Evolutionary conservation across 2,113 vertebrate genomes (phyloP).

Genomic region (Alligator mississippiensis): DNA sequence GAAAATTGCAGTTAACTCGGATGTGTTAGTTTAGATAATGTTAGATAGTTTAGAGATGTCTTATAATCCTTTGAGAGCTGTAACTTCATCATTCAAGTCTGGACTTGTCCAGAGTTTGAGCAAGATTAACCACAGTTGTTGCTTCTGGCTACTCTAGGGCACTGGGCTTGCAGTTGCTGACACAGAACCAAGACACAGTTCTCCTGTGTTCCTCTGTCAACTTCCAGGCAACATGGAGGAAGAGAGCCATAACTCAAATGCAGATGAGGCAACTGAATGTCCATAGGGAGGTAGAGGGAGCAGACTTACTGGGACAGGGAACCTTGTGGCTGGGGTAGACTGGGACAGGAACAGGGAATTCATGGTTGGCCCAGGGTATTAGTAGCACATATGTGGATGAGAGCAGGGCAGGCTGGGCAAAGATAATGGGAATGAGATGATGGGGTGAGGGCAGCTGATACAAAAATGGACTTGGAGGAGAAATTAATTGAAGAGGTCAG

Average conservation of each 20-base stretch:
- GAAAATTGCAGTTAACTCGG: not conserved
- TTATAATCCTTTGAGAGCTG: not conserved
- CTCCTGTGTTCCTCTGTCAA: accelerated
- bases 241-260: accelerated
- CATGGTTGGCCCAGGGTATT: too few species aligned
- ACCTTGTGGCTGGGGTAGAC: not conserved
- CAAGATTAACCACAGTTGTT: not conserved
- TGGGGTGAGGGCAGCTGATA: accelerated
- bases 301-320: not conserved
- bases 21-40: too few species aligned
- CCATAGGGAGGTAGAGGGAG: not conserved
- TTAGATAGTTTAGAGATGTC: too few species aligned
- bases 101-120: not conserved
- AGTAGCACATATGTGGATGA: not conserved
- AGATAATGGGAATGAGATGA: not conserved
- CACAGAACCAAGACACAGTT: not conserved
- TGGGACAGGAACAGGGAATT: not conserved
- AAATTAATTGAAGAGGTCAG: not conserved
- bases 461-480: too few species aligned
- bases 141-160: not conserved
- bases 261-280: not conserved
- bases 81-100: not conserved
- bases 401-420: not conserved
- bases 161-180: not conserved
- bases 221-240: not conserved